Evolutionary conservation across 2,888 invertebrate species (phyloP), one percentile per base, ranked within the genome.

Genomic region (Trichogramma dendrolimi): DNA sequence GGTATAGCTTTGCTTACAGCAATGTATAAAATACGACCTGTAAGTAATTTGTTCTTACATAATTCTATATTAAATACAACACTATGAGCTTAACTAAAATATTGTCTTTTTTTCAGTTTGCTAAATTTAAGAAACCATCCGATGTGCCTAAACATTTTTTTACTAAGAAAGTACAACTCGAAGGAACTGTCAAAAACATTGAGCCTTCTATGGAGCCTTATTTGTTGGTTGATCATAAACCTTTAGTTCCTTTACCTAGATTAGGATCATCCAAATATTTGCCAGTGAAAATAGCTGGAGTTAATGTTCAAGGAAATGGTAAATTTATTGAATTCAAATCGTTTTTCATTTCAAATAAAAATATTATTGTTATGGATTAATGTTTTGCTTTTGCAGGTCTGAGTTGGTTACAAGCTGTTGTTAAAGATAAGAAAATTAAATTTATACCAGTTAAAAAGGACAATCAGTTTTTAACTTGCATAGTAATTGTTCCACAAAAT

Each of bases 61-160:
- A 40, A 55, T 61, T 58, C 51, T 56, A 60, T 58, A 58, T 49
- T 50, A 48, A 54, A 55, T 50, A 56, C 52, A 55, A 56, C 55
- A 41, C 49, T 40, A 46, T 49, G 8, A 48, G 27, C 42, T 49
- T 8, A 40, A 58, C 27, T 11, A 58, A 39, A 47, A 53, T 44
- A 50, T 43, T 43, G 49, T 47, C 53, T 52, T 49, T 39, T 71
- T 73, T 69, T 67, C 73, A 86, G 86, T 82, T 87, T 73, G 83
- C 85, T 75, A 86, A 84, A 78, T 86, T 86, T 73, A 83, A 82
- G 44, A 84, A 82, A 71, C 84, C 85, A 11, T 78, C 77, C 40
- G 82, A 84, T 74, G 80, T 86, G 70, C 86, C 87, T 62, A 80
- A 80, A 47, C 82, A 82, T 69, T 86, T 87, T 68, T 76, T 86